phyloP scores from a whole-genome alignment of 2,888 invertebrate genomes.

The Autographa pulchrina region DNA sequence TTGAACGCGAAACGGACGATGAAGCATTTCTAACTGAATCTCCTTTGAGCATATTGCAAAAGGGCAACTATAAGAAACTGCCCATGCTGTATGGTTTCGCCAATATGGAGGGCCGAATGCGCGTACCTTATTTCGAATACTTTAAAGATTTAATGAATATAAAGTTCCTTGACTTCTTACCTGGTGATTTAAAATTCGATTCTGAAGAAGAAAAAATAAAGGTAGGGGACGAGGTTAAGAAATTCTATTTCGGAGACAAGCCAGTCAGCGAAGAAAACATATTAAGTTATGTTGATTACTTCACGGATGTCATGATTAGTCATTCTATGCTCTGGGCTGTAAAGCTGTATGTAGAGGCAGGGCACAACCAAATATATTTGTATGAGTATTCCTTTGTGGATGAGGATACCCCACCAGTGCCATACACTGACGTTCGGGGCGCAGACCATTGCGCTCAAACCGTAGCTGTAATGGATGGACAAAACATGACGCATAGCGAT shows the following conservation, averaged over 20 bases:
- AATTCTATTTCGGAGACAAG: slow-evolving; percentile 66
- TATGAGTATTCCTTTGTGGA: slow-evolving; percentile 68
- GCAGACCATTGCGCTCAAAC: slow-evolving; percentile 66
- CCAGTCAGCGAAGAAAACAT: slow-evolving; percentile 56
- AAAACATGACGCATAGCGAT: not conserved
- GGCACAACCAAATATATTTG: slow-evolving; percentile 63
- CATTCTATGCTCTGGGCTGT: slow-evolving; percentile 58
- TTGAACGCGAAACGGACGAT: slow-evolving; percentile 47
- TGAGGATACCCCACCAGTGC: slow-evolving; percentile 46
- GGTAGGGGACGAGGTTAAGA: slow-evolving; percentile 62
- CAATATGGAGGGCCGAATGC: slow-evolving; percentile 72
- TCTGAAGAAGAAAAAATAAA: slow-evolving; percentile 59
- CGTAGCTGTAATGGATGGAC: slow-evolving; percentile 56
- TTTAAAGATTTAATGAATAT: slow-evolving; percentile 71
- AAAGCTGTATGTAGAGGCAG: slow-evolving; percentile 58
- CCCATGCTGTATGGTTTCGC: slow-evolving; percentile 72
- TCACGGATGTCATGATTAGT: slow-evolving; percentile 64
- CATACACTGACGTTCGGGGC: slow-evolving; percentile 59
- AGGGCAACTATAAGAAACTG: slow-evolving; percentile 61
- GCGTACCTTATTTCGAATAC: slow-evolving; percentile 59
- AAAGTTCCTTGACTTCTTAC: slow-evolving; percentile 74
- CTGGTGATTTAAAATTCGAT: slow-evolving; percentile 68
- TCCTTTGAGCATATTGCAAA: slow-evolving; percentile 66
- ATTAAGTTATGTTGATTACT: slow-evolving; percentile 65
- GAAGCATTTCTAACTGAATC: slow-evolving; percentile 65